These are phyloP conservation scores for Saturnia japonica DNA, from an alignment of 2,888 invertebrate species.

Conservation along the genomic window DNA sequence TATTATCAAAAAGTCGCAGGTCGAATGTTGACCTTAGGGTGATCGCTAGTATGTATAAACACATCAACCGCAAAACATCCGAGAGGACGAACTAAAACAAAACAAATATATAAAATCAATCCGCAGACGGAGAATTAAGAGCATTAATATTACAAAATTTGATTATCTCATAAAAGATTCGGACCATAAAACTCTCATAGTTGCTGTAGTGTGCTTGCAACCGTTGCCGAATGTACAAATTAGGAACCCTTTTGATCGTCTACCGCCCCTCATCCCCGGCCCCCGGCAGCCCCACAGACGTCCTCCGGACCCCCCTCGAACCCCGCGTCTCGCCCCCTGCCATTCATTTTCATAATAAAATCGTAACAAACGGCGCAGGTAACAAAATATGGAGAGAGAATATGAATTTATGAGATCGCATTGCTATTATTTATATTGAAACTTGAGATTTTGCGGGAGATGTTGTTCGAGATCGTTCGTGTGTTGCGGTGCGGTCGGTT, in stretches of 20 bases:
- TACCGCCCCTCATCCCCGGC: slow-evolving; percentile 43
- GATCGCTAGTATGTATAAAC: neutral
- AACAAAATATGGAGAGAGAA: slow-evolving; percentile 80
- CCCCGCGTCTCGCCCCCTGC: slow-evolving; percentile 55
- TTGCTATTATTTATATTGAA: slow-evolving; percentile 68
- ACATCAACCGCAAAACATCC: neutral
- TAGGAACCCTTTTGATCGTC: slow-evolving; percentile 79
- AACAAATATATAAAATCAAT: slow-evolving; percentile 57
- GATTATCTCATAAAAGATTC: slow-evolving; percentile 82
- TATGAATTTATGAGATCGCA: slow-evolving; percentile 73
- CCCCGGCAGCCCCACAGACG: slow-evolving; percentile 34
- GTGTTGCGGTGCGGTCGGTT: slow-evolving; percentile 1
- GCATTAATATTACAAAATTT: slow-evolving; percentile 81
- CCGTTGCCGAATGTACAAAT: slow-evolving; percentile 75
- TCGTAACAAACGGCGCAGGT: slow-evolving; percentile 80
- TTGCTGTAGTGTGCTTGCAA: slow-evolving; percentile 65
- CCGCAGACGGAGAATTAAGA: slow-evolving; percentile 64
- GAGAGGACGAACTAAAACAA: slow-evolving; percentile 21
- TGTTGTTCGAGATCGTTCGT: slow-evolving; percentile 6
- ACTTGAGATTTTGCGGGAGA: slow-evolving; percentile 56
- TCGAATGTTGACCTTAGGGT: no score
- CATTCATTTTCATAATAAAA: slow-evolving; percentile 83
- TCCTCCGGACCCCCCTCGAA: slow-evolving; percentile 33
- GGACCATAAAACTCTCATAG: slow-evolving; percentile 78
- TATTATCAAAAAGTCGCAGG: no score